Base-by-base conservation (phyloP, 2,888 invertebrate species). In the Lasioglossum morio region DNA sequence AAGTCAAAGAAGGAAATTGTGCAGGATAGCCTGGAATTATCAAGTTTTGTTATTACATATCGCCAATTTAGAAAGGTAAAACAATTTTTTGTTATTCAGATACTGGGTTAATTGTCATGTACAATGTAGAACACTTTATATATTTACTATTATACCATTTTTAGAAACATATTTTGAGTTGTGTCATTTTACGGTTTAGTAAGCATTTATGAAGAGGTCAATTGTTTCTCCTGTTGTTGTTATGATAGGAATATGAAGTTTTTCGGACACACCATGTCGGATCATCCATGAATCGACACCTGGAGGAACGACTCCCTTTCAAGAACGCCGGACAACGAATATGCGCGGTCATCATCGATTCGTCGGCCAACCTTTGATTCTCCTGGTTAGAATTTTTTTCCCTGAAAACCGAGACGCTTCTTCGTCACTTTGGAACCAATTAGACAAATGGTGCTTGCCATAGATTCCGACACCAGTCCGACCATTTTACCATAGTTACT, bases 281-380 rank as follows among this genome's bases (percentile, higher is more conserved):
- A 93, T 95, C 91, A 93, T 90, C 92, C 94, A 94, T 94, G 94
- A 95, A 95, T 94, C 94, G 92, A 94, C 93, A 94, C 93, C 93
- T 93, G 94, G 91, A 92, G 91, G 92, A 91, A 92, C 88, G 90
- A 92, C 85, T 91, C 87, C 87, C 83, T 88, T 92, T 89, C 92
- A 92, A 93, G 93, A 93, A 92, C 91, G 91, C 90, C 91, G 92
- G 89, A 91, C 89, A 86, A 90, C 88, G 87, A 86, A 92, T 92
- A 92, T 92, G 87, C 90, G 93, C 94, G 85, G 94, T 94, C 94
- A 94, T 93, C 93, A 85, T 92, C 92, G 85, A 79, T 89, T 89
- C 88, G 87, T 89, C 88, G 79, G 81, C 85, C 70, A 76, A 75
- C 79, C 82, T 83, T 84, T 84, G 76, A 86, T 85, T 90, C 89